Evolutionary conservation across 2,888 invertebrate species (phyloP).

Genomic region (Oxystoma pomonae): DNA sequence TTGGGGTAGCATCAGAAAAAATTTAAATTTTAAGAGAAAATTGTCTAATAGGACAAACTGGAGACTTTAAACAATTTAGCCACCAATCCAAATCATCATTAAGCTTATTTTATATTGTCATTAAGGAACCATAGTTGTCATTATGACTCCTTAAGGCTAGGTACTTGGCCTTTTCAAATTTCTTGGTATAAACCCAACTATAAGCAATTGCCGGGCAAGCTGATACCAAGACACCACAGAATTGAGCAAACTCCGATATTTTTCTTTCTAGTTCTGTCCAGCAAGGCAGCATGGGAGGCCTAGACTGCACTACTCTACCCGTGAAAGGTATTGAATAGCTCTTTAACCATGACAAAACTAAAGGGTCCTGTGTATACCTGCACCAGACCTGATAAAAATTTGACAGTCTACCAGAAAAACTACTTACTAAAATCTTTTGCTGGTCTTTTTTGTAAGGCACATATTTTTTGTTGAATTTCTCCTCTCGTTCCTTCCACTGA

Average conservation of each 20-base stretch:
- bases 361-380: conserved; percentile 3
- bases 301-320: neutral
- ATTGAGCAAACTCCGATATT: conserved; percentile 4
- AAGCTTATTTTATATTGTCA: neutral
- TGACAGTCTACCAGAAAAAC: conserved; percentile 6
- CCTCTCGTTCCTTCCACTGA: conserved; percentile 7
- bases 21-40: conserved; percentile 3
- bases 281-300: neutral
- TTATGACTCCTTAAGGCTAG: neutral
- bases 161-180: neutral
- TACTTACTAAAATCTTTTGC: conserved; percentile 8
- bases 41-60: conserved; percentile 8
- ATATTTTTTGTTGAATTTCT: conserved; percentile 5
- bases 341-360: neutral
- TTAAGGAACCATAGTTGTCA: conserved; percentile 1
- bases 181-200: neutral
- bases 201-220: conserved; percentile 1
- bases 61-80: neutral
- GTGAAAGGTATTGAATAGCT: neutral
- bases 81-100: neutral
- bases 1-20: conserved; percentile 5
- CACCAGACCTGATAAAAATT: conserved; percentile 5
- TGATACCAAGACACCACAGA: conserved; percentile 1
- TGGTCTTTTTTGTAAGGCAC: conserved; percentile 8
- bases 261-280: neutral